Conservation (phyloP, 2,113 vertebrate genomes). For the Tragelaphus buxtoni region DNA sequence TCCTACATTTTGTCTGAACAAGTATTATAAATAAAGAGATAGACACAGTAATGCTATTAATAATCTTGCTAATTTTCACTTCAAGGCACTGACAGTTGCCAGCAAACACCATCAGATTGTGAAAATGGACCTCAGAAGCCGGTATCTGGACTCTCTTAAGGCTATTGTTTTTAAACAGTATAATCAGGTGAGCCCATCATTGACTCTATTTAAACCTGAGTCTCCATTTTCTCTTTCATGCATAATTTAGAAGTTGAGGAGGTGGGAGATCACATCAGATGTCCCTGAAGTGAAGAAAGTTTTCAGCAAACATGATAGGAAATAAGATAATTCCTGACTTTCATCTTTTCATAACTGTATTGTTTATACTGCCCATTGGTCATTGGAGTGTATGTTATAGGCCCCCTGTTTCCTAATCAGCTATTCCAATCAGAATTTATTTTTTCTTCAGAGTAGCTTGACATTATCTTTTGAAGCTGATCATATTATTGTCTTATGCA, state of each 20-base stretch:
- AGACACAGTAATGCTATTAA: not conserved
- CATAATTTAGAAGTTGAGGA: slow-evolving; percentile 49
- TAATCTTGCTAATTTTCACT: slow-evolving; percentile 54
- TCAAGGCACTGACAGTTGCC: slow-evolving; percentile 88
- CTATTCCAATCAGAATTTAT: not conserved
- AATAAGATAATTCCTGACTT: not conserved
- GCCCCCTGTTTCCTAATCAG: not conserved
- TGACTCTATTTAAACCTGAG: not conserved
- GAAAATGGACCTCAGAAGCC: slow-evolving; percentile 90
- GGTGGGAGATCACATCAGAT: slow-evolving; percentile 36
- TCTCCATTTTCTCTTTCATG: slow-evolving; percentile 58
- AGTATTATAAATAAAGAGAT: not conserved
- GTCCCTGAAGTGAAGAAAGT: slow-evolving; percentile 31
- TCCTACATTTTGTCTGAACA: not conserved
- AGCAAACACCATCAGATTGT: slow-evolving; percentile 82
- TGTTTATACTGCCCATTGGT: not conserved
- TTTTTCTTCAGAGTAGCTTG: not conserved
- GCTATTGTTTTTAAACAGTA: slow-evolving; percentile 89
- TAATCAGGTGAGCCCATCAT: slow-evolving; percentile 81
- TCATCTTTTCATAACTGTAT: not conserved
- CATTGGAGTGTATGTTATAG: not conserved
- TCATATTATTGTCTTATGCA: not conserved
- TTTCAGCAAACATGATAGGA: slow-evolving; percentile 46
- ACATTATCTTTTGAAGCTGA: not conserved
- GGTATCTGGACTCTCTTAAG: slow-evolving; percentile 87